These are phyloP conservation scores for Adelphocoris suturalis DNA, from an alignment of 2,888 invertebrate genomes.

Conservation along the genomic window DNA sequence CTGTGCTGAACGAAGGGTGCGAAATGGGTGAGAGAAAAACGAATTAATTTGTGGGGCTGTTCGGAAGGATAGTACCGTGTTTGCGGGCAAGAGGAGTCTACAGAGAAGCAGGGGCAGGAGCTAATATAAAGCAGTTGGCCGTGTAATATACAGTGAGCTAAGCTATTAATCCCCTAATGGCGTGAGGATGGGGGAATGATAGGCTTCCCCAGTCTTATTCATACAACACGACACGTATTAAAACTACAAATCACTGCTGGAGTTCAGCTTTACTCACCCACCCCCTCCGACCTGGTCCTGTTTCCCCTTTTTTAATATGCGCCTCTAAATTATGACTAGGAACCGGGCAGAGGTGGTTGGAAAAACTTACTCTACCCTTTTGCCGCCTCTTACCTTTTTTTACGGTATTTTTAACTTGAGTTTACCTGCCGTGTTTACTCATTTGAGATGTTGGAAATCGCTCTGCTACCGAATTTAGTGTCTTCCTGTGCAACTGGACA, in stretches of 20 bases:
- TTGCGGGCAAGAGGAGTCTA: slow-evolving; percentile 58
- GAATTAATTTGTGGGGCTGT: slow-evolving; percentile 80
- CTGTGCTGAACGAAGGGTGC: slow-evolving; percentile 47
- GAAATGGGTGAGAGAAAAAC: slow-evolving; percentile 61
- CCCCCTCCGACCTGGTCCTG: background rate
- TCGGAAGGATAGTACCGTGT: slow-evolving; percentile 77
- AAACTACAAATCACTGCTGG: slow-evolving; percentile 73
- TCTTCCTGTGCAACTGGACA: background rate
- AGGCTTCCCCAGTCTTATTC: slow-evolving; percentile 72
- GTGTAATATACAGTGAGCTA: slow-evolving; percentile 72
- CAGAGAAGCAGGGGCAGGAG: slow-evolving; percentile 71
- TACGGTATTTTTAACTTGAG: background rate
- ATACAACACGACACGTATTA: slow-evolving; percentile 73
- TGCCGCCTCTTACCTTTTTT: slow-evolving; percentile 17
- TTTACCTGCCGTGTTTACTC: slow-evolving; percentile 40
- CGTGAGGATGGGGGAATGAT: slow-evolving; percentile 74
- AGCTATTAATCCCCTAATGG: slow-evolving; percentile 75
- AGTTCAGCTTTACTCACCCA: slow-evolving; percentile 62
- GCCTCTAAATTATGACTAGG: slow-evolving; percentile 67
- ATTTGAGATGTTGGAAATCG: background rate
- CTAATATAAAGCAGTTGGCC: slow-evolving; percentile 72
- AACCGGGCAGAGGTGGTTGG: slow-evolving; percentile 8
- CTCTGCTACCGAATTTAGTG: background rate
- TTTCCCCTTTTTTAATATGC: slow-evolving; percentile 70
- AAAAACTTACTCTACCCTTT: slow-evolving; percentile 38